phyloP scores from a whole-genome alignment of 2,888 invertebrate genomes.

The Phortica magna region DNA sequence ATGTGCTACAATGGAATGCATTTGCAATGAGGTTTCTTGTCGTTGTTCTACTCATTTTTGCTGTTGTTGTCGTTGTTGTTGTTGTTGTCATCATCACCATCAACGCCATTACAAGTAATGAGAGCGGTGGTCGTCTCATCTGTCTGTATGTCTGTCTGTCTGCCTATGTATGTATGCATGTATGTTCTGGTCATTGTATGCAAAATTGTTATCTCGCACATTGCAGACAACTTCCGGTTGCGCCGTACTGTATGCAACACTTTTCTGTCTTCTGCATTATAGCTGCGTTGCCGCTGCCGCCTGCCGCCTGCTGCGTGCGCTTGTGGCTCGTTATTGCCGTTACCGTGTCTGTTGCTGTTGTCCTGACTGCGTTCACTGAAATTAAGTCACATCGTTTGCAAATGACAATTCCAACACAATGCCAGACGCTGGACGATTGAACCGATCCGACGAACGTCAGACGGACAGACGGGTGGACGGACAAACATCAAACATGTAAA shows the following conservation, averaged over 20 bases:
- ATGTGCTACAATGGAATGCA: conserved; percentile 13
- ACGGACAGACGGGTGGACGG: not conserved
- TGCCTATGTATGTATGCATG: conserved; percentile 15
- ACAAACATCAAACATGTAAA: conserved; percentile 1
- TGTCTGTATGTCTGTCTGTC: not conserved
- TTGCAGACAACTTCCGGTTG: conserved; percentile 71
- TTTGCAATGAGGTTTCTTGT: conserved; percentile 4
- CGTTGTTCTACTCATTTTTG: conserved; percentile 36
- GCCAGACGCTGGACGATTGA: not conserved
- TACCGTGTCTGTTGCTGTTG: conserved; percentile 23
- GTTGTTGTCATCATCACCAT: conserved; percentile 64
- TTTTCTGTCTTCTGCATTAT: not conserved
- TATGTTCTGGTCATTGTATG: conserved; percentile 58
- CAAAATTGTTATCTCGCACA: conserved; percentile 71
- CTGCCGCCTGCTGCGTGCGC: no score
- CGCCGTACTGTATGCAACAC: conserved; percentile 16
- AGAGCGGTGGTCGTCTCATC: conserved; percentile 53
- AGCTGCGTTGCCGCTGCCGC: conserved; percentile 19
- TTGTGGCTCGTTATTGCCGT: conserved; percentile 7
- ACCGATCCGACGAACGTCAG: not conserved
- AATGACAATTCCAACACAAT: conserved; percentile 52
- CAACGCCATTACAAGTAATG: conserved; percentile 70
- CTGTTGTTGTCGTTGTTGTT: conserved; percentile 48
- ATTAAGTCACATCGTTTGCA: conserved; percentile 66
- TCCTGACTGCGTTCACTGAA: conserved; percentile 54